phyloP scores from a whole-genome alignment of 1,140 invertebrate genomes.

The Aculops lycopersici region DNA sequence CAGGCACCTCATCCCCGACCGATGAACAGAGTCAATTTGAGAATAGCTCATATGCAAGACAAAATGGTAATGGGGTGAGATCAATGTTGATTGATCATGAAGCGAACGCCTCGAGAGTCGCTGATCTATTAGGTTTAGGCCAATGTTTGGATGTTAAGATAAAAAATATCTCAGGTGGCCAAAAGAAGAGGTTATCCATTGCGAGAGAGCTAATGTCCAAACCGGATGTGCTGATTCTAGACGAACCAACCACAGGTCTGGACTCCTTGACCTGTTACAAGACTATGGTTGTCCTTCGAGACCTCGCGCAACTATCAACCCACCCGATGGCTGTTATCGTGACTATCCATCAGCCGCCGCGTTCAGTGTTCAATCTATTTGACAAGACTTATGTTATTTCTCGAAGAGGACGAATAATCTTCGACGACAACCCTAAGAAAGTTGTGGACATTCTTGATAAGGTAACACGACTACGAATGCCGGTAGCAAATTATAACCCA shows the following conservation, averaged over 20 bases:
- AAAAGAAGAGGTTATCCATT: slow-evolving; percentile 64
- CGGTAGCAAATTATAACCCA: neutral
- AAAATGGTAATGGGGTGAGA: no score
- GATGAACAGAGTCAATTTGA: no score
- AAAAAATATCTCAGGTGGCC: slow-evolving; percentile 27
- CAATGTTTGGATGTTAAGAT: neutral
- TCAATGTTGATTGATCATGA: no score
- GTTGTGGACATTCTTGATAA: neutral
- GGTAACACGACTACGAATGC: neutral
- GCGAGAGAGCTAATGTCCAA: slow-evolving; percentile 80
- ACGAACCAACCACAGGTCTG: slow-evolving; percentile 8
- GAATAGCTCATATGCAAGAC: no score
- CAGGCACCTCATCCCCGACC: no score
- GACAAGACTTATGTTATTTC: neutral
- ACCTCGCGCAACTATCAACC: slow-evolving; percentile 1
- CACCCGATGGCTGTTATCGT: neutral
- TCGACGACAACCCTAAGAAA: neutral
- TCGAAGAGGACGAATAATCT: neutral
- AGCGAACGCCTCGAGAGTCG: neutral
- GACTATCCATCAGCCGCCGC: neutral
- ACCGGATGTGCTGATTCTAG: slow-evolving; percentile 19
- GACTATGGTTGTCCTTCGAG: slow-evolving; percentile 1
- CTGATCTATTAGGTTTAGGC: neutral
- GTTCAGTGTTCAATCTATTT: neutral
- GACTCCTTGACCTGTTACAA: slow-evolving; percentile 2